These are phyloP conservation scores for Channa maculata DNA, from an alignment of 2,113 vertebrate genomes.

Conservation along the genomic window DNA sequence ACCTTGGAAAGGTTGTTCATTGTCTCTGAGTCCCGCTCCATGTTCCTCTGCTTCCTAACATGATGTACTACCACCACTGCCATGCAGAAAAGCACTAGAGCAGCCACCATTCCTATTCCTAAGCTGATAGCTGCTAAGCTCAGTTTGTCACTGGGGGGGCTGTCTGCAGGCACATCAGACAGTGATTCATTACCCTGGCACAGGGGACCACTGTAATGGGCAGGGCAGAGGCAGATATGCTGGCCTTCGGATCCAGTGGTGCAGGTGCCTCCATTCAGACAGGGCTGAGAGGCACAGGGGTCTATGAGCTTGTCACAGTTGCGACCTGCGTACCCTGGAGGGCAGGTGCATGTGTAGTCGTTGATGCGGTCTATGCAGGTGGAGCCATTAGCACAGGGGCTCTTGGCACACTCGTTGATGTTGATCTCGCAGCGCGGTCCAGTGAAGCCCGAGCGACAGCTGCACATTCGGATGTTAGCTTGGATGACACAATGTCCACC, in stretches of 20 bases:
- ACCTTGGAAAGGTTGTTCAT: constrained; percentile 95
- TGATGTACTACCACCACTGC: constrained; percentile 85
- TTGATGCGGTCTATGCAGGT: constrained; percentile 93
- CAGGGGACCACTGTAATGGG: constrained; percentile 87
- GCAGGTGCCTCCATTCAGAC: constrained; percentile 95
- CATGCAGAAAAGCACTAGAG: constrained; percentile 89
- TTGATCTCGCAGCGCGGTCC: constrained; percentile 92
- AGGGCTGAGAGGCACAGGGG: constrained; percentile 89
- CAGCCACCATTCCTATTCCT: constrained; percentile 87
- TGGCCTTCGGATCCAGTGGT: constrained; percentile 79
- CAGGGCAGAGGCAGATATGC: constrained; percentile 85
- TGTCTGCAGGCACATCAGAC: constrained; percentile 52
- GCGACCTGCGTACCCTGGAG: constrained; percentile 90
- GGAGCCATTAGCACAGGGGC: constrained; percentile 92
- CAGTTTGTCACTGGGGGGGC: constrained; percentile 72
- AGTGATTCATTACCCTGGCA: constrained; percentile 83
- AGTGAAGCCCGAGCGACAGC: constrained; percentile 92
- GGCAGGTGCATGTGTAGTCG: constrained; percentile 92
- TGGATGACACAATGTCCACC: constrained; percentile 91
- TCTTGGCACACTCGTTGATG: constrained; percentile 89
- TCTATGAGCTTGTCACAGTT: constrained; percentile 91
- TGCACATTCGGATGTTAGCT: constrained; percentile 89
- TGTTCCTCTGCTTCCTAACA: constrained; percentile 84
- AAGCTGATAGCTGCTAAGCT: constrained; percentile 88
- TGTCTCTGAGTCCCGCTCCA: constrained; percentile 87